Evolutionary conservation across 1,140 invertebrate genomes (phyloP), one percentile per base, ranked within the genome.

Genomic region (Zaprionus camerounensis): DNA sequence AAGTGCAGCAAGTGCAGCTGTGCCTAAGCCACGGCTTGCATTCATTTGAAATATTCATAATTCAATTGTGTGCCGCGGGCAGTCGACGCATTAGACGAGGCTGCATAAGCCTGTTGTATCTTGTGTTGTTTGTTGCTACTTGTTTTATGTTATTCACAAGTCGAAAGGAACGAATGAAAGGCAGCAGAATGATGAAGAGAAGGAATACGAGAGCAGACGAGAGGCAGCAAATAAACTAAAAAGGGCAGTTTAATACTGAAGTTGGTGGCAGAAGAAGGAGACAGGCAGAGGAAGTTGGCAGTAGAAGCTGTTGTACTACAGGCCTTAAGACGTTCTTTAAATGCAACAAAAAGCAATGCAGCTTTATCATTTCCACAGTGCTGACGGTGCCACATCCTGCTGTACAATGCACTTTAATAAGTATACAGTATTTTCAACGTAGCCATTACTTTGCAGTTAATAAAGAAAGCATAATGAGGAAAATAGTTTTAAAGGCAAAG

Each of bases 31-130:
- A 64, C 76, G 74, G 80, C 65, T 87, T 87, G 75, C 78, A 80
- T 78, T 65, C 75, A 76, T 90, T 84, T 88, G 79, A 84, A 88
- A 88, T 88, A 90, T 88, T 90, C 81, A 88, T 90, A 90, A 84
- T 90, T 90, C 81, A 81, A 88, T 88, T 88, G 88, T 84, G 81
- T 88, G 76, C 81, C 76, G 72, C 69, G 81, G 81, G n/a, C 41
- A 17, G n/a, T 9, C 7, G 7, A 9, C n/a, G 41, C 41, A 46
- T 46, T 46, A 46, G n/a, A 17, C n/a, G 11, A 36, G 7, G 36
- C 13, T 38, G 44, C 63, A 17, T 64, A 38, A 49, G 36, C 46
- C 59, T 73, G 76, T 15, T 13, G 36, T 38, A 17, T 17, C 3
- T n/a, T 46, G n/a, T 46, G n/a, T 44, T 44, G 38, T n/a, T 44